Evolutionary conservation across 2,113 vertebrate species (phyloP).

Genomic region (Nestor notabilis): DNA sequence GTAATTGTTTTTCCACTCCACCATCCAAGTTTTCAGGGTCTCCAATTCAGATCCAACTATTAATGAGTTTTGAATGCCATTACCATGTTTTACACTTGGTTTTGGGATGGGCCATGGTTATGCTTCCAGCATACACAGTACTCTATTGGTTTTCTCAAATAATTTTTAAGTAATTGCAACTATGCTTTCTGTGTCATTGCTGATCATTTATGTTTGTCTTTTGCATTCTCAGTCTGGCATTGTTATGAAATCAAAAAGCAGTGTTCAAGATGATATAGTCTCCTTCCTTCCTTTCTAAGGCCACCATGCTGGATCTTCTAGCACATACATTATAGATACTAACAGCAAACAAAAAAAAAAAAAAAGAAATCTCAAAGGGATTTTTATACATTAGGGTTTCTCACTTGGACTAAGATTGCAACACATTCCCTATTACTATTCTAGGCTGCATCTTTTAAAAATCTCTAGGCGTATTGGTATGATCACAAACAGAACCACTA

Average conservation of each 20-base stretch:
- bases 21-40: background rate
- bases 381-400: background rate
- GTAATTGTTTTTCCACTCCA: background rate
- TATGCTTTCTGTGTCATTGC: background rate
- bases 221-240: background rate
- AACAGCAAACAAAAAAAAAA: background rate
- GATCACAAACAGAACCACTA: background rate
- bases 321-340: background rate
- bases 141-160: background rate
- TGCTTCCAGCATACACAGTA: background rate
- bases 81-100: background rate
- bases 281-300: background rate
- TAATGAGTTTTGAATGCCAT: background rate
- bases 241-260: background rate
- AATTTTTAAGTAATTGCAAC: background rate
- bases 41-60: background rate
- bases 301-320: background rate
- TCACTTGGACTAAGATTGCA: background rate
- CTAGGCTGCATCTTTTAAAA: background rate
- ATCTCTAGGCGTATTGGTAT: background rate
- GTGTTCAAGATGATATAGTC: rapidly evolving
- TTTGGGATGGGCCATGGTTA: background rate
- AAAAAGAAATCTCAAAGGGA: background rate
- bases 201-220: background rate
- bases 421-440: background rate